phyloP scores from a whole-genome alignment of 2,888 invertebrate genomes.

The Cyaniris semiargus region DNA sequence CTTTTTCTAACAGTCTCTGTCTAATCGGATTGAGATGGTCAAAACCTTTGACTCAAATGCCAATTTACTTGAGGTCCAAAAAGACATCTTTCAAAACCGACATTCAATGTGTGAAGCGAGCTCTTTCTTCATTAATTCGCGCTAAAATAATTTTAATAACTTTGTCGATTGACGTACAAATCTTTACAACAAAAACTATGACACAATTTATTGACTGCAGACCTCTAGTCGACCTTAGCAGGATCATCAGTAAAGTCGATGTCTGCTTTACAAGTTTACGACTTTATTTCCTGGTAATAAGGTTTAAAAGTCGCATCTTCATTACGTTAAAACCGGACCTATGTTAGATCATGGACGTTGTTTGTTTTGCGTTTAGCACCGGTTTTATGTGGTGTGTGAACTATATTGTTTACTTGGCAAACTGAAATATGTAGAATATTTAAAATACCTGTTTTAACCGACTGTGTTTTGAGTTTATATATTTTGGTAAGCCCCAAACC shows the following conservation, averaged over 20 bases:
- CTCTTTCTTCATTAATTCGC: too few species aligned
- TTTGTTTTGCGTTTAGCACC: constrained; percentile 7
- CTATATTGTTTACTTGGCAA: background rate
- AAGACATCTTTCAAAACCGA: too few species aligned
- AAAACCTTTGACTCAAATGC: too few species aligned
- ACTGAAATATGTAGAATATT: background rate
- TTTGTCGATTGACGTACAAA: background rate
- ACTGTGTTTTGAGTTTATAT: too few species aligned
- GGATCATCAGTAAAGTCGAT: background rate
- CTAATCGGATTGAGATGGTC: too few species aligned
- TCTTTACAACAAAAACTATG: background rate
- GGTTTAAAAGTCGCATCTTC: background rate
- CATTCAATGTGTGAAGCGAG: too few species aligned
- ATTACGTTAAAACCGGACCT: background rate
- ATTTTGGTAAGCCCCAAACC: too few species aligned
- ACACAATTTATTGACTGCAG: constrained; percentile 8
- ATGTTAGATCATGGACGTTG: background rate
- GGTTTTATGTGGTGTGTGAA: background rate
- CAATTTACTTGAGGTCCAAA: too few species aligned
- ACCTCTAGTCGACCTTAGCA: background rate
- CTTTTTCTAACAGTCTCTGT: too few species aligned
- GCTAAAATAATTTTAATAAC: too few species aligned
- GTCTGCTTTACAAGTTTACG: background rate
- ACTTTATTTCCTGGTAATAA: background rate
- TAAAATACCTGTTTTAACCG: background rate